These are phyloP conservation scores for Larimichthys polyactis DNA, from an alignment of 2,113 vertebrate genomes.

Conservation along the genomic window DNA sequence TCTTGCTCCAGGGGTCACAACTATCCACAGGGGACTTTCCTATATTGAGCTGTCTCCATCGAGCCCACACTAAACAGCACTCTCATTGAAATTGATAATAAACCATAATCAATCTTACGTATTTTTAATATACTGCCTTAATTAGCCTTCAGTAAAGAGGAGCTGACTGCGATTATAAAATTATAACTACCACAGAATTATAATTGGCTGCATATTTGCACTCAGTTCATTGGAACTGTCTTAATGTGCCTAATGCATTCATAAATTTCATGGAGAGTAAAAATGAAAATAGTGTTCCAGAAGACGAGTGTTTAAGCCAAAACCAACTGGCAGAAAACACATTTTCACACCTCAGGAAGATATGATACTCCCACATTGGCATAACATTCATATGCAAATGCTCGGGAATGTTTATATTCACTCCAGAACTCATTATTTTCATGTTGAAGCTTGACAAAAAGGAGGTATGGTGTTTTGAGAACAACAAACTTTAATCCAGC, in stretches of 20 bases:
- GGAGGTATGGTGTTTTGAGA: slow-evolving; percentile 7
- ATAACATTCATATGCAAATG: slow-evolving; percentile 65
- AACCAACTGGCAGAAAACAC: slow-evolving; percentile 70
- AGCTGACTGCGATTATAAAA: slow-evolving; percentile 43
- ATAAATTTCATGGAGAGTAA: slow-evolving; percentile 60
- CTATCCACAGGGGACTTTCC: slow-evolving; percentile 55
- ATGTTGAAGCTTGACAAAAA: slow-evolving; percentile 21
- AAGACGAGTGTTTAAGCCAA: slow-evolving; percentile 63
- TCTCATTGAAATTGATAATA: slow-evolving; percentile 47
- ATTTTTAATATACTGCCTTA: slow-evolving; percentile 56
- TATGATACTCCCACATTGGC: slow-evolving; percentile 63
- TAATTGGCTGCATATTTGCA: slow-evolving; percentile 47
- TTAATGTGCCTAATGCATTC: slow-evolving; percentile 64
- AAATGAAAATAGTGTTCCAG: slow-evolving; percentile 72
- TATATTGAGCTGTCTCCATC: slow-evolving; percentile 40
- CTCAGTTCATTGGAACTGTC: slow-evolving; percentile 52
- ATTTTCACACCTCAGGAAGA: slow-evolving; percentile 79
- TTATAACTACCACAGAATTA: slow-evolving; percentile 35
- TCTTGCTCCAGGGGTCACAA: slow-evolving; percentile 44
- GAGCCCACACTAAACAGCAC: slow-evolving; percentile 42
- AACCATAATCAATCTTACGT: slow-evolving; percentile 40
- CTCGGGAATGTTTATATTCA: slow-evolving; percentile 52
- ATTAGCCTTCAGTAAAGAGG: slow-evolving; percentile 43
- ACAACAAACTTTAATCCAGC: slow-evolving; percentile 35
- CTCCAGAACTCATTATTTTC: slow-evolving; percentile 38